A percentile compares a stretch with the other conserved stretches of the same genome.
Evolutionary conservation across 2,888 invertebrate genomes (phyloP).

Genomic region (Oscheius onirici): DNA sequence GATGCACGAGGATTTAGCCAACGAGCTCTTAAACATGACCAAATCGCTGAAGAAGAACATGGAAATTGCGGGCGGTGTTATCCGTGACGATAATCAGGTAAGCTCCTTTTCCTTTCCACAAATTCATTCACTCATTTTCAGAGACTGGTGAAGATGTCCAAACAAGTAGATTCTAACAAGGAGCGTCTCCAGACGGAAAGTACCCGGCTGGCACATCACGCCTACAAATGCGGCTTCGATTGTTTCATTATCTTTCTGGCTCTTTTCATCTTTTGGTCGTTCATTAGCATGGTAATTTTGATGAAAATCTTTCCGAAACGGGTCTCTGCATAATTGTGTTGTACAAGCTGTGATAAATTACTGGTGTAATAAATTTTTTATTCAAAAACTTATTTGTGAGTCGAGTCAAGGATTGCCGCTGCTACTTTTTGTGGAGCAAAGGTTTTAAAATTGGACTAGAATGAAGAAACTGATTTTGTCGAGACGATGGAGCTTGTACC

Average conservation of each 20-base stretch:
- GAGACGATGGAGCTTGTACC: no score
- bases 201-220: conserved; percentile 59
- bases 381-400: background rate
- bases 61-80: conserved; percentile 86
- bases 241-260: conserved; percentile 62
- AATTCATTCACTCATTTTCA: conserved; percentile 7
- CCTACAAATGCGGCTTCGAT: conserved; percentile 64
- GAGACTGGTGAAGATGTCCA: conserved; percentile 28
- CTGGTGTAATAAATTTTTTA: background rate
- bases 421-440: no score
- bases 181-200: conserved; percentile 27
- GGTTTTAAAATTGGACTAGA: no score
- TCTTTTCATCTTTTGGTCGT: conserved; percentile 62
- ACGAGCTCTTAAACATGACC: conserved; percentile 90
- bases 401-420: no score
- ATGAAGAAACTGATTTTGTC: no score
- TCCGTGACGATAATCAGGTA: conserved; percentile 87
- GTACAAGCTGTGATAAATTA: background rate
- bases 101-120: background rate
- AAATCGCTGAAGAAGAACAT: conserved; percentile 89
- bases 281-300: conserved; percentile 54
- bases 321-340: conserved; percentile 24
- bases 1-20: conserved; percentile 89
- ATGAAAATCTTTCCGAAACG: conserved; percentile 57
- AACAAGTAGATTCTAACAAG: conserved; percentile 32